Evolutionary conservation across 1,140 invertebrate species (phyloP), one percentile per base, ranked within the genome.

Genomic region (Orius insidiosus): DNA sequence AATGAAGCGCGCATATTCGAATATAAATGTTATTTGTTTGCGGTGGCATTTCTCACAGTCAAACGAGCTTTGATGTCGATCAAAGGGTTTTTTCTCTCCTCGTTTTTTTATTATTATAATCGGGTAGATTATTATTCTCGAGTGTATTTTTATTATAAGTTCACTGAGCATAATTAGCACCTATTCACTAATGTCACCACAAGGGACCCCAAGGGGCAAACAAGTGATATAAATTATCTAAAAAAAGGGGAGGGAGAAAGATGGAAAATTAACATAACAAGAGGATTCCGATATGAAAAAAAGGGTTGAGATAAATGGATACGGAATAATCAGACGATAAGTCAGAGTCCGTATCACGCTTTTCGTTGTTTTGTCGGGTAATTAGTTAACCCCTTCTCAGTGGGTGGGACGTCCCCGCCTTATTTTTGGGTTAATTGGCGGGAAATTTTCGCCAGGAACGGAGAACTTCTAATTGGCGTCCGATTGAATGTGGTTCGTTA

Each of bases 331-430:
- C 41, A 43, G 41, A 30, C 31, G 24, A 43, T 43, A 43, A 43
- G 41, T 43, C 41, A 43, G 31, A 43, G 41, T 43, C 41, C 41
- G 19, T 43, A 30, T 43, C 41, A 43, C 41, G 18, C 41, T 43
- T 43, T 9, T n/a, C n/a, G 19, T 43, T 43, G 16, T 40, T 31
- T 31, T 43, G 41, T 9, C 41, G 24, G 41, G 41, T 43, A 43
- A 43, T 43, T 43, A 43, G 41, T 43, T 31, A 43, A 14, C 38
- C 24, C 24, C 24, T 24, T 24, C 24, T 24, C 24, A 24, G 24
- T 24, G 24, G 24, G 24, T 4, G 24, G 24, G 24, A 24, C 24
- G 24, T 24, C 7, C 24, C 24, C 24, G 24, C 24, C 24, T 24
- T 24, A 24, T 24, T 24, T n/a, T 24, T 24, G 24, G 24, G 24